Conservation (phyloP, 2,888 invertebrate species). For the Eupithecia abbreviata region DNA sequence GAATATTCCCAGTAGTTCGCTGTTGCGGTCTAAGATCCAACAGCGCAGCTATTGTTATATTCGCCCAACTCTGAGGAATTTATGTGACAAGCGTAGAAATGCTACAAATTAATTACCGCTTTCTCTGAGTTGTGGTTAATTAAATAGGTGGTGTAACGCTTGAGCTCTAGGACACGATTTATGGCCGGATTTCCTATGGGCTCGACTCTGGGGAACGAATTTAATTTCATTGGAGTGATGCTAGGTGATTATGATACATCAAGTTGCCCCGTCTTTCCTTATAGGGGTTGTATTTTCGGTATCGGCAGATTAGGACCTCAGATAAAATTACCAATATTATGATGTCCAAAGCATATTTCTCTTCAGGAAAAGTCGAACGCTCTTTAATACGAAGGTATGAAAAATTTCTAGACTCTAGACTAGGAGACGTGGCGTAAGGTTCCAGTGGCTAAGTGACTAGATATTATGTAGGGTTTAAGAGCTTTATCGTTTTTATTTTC, state of each 20-base stretch:
- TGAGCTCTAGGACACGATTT: conserved; percentile 35
- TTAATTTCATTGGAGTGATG: neutral
- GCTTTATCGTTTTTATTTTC: neutral
- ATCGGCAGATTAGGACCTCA: neutral
- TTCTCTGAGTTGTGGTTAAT: conserved; percentile 66
- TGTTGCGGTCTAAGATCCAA: conserved; percentile 13
- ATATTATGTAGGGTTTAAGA: neutral
- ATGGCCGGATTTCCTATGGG: conserved; percentile 45
- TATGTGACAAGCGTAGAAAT: conserved; percentile 74
- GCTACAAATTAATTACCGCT: conserved; percentile 73
- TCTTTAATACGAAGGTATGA: neutral
- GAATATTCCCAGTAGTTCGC: neutral
- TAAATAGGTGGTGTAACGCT: conserved; percentile 63
- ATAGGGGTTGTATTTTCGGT: neutral
- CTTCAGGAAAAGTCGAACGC: neutral
- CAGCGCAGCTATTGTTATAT: conserved; percentile 24
- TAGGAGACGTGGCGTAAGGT: too few species aligned
- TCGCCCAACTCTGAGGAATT: conserved; percentile 69
- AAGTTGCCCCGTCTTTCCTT: neutral
- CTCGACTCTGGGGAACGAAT: conserved; percentile 3
- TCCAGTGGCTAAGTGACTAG: neutral
- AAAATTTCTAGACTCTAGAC: neutral
- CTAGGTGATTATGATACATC: neutral
- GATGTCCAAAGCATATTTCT: neutral
- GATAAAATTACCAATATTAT: neutral